Base-by-base conservation (phyloP, 2,113 vertebrate species). In the Athene cunicularia region DNA sequence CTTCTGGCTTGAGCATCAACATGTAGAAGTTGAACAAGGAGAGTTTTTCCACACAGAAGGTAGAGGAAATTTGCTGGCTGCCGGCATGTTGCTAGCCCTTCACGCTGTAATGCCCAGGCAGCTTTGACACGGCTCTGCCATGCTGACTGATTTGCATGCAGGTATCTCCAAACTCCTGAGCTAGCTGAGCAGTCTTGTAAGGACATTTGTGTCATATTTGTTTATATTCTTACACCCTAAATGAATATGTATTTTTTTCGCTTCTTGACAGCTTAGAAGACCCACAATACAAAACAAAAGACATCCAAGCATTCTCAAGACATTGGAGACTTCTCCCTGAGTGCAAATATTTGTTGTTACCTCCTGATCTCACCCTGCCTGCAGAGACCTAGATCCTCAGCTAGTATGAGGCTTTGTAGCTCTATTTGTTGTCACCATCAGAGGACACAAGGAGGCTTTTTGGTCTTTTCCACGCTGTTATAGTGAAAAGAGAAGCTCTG, bases 131-230 rank as follows among this genome's bases (percentile, higher is more conserved):
- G 1, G 47, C 37, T 66, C 67, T 67, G 50, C 45, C n/a, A 1
- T 0, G 0, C 33, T 32, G 27, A 12, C 60, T 39, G 30, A 22
- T 55, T 55, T 33, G 45, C 45, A 39, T 2, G n/a, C 45, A 41
- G 27, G 12, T n/a, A 5, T n/a, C 83, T 30, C 76, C 49, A 43
- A 49, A 84, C 9, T 32, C 4, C 0, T 3, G 7, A 75, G n/a
- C 23, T n/a, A 55, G 27, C 28, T 63, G 24, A 39, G 39, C 35
- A 30, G 35, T 49, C 32, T 66, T 49, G 3, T 7, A 6, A 80
- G 56, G 43, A 33, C 39, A 30, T 18, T n/a, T 12, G 9, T 21
- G 39, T 26, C 41, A 33, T 12, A 79, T 73, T 35, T 58, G 11
- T 22, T 73, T 37, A 2, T 70, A 4, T 45, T 67, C 39, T 55